Evolutionary conservation across 2,797 vertebrate species (phyloP).

Genomic region (Limosa lapponica): DNA sequence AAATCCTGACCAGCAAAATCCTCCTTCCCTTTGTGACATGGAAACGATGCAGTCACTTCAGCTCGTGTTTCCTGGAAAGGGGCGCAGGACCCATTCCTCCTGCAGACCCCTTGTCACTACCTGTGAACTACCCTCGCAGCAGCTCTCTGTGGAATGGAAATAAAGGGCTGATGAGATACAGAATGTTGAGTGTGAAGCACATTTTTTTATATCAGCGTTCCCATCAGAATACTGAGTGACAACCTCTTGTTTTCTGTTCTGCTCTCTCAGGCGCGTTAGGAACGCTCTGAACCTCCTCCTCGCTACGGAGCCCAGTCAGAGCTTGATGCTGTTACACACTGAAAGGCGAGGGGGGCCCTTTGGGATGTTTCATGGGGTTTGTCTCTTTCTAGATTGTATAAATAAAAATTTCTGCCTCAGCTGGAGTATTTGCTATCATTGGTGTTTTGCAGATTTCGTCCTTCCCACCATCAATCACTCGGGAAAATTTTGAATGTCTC

Average conservation of each 20-base stretch:
- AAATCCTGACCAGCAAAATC: background rate
- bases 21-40: background rate
- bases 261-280: background rate
- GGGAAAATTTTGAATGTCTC: background rate
- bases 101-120: background rate
- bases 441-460: slow-evolving; percentile 28
- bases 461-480: background rate
- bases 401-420: slow-evolving; percentile 26
- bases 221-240: slow-evolving; percentile 20
- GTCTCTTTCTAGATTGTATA: background rate
- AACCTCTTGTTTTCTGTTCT: background rate
- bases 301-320: background rate
- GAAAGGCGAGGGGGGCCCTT: background rate
- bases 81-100: background rate
- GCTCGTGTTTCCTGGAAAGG: background rate
- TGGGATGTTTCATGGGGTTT: slow-evolving; percentile 1
- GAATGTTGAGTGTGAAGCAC: background rate
- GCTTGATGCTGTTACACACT: background rate
- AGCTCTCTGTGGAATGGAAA: background rate
- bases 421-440: background rate
- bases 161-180: background rate
- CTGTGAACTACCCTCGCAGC: background rate
- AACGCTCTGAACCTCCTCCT: background rate
- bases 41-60: background rate
- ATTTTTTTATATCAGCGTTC: background rate